Evolutionary conservation across 2,113 vertebrate genomes (phyloP).

Genomic region (Apeltes quadracus): DNA sequence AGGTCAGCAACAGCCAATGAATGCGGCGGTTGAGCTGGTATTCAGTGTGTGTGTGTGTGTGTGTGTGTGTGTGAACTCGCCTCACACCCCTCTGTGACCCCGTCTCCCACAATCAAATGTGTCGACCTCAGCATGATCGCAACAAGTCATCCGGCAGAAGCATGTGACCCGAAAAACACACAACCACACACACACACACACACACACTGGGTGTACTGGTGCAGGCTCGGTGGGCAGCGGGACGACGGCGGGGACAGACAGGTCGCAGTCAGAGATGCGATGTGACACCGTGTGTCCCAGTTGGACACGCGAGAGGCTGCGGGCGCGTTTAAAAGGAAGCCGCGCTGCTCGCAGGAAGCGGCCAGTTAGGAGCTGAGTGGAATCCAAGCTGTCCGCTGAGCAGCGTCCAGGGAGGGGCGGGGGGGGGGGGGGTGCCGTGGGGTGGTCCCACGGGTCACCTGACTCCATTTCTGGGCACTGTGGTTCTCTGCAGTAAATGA

Average conservation of each 20-base stretch:
- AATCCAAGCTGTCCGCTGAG: constrained; percentile 44
- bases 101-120: constrained; percentile 79
- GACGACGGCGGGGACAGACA: background rate
- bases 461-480: too few species aligned
- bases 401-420: background rate
- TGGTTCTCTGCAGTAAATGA: too few species aligned
- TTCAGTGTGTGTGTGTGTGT: constrained; percentile 40
- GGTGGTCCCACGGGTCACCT: too few species aligned
- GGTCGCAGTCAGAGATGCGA: constrained; percentile 31
- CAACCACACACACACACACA: constrained; percentile 29
- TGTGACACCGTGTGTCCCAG: constrained; percentile 29
- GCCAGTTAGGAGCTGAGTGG: constrained; percentile 6
- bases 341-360: too few species aligned
- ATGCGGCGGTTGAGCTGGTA: constrained; percentile 31
- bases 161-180: constrained; percentile 61
- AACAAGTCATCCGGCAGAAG: constrained; percentile 75
- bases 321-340: too few species aligned
- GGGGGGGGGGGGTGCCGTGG: too few species aligned
- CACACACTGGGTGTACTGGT: constrained; percentile 41
- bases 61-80: constrained; percentile 36
- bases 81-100: constrained; percentile 44
- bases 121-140: constrained; percentile 76
- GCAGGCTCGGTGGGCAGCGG: constrained; percentile 10
- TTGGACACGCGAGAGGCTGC: too few species aligned
- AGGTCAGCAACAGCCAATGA: constrained; percentile 56